Conservation (phyloP, 2,113 vertebrate genomes). For the Motacilla alba region DNA sequence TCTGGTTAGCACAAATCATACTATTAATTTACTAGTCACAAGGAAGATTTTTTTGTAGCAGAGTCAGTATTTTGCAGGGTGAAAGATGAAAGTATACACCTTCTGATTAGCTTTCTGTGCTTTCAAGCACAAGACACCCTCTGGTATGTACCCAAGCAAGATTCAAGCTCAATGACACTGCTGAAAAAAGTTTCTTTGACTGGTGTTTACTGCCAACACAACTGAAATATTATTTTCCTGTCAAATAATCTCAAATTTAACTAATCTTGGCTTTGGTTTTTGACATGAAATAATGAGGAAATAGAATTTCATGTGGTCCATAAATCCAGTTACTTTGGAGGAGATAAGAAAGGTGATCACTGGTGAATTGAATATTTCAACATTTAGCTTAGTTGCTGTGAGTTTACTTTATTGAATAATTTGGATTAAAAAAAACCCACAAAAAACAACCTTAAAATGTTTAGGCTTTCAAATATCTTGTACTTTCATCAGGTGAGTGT, state of each 20-base stretch:
- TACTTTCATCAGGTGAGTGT: background rate
- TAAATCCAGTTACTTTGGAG: background rate
- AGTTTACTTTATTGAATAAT: background rate
- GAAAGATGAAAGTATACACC: background rate
- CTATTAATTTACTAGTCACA: background rate
- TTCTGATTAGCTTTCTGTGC: background rate
- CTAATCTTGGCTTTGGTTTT: background rate
- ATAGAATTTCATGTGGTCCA: background rate
- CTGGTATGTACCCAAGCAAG: background rate
- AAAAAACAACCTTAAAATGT: background rate
- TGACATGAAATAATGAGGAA: background rate
- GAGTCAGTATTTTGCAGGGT: background rate
- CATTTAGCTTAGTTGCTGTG: background rate
- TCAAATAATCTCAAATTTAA: constrained; percentile 8
- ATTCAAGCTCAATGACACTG: background rate
- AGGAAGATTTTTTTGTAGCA: background rate
- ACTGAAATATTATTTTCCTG: background rate
- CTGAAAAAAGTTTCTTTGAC: constrained; percentile 5
- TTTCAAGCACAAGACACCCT: background rate
- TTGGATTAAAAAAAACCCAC: accelerated
- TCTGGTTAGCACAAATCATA: background rate
- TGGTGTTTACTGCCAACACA: background rate
- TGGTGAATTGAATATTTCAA: background rate
- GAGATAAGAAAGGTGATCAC: background rate
- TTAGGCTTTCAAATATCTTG: background rate